Conservation (phyloP, 2,888 invertebrate genomes). For the Phaedon cochleariae region DNA sequence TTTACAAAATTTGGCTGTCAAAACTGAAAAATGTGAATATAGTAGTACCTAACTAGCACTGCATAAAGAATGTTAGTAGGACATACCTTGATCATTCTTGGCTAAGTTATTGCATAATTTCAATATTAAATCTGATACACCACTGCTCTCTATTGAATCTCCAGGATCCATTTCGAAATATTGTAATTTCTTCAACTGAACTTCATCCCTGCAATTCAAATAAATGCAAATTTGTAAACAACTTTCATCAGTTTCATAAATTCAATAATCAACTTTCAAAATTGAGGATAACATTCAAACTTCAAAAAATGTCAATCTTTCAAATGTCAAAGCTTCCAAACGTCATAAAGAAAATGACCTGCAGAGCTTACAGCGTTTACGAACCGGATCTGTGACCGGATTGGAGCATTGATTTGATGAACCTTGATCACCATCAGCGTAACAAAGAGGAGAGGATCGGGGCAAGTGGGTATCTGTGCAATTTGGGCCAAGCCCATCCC, state of each 20-base stretch:
- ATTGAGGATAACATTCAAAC: no score
- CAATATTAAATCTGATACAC: constrained; percentile 48
- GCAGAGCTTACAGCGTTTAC: no score
- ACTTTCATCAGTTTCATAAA: neutral
- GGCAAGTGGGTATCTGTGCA: no score
- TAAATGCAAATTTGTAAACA: neutral
- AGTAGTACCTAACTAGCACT: constrained; percentile 5
- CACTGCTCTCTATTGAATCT: constrained; percentile 34
- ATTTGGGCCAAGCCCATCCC: no score
- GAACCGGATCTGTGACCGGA: no score
- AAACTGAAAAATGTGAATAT: constrained; percentile 44
- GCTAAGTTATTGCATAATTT: constrained; percentile 57
- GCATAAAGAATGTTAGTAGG: neutral
- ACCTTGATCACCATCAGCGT: no score
- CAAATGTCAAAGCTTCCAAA: no score
- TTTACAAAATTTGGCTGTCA: constrained; percentile 46
- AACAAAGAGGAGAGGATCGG: no score
- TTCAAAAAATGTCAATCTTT: no score
- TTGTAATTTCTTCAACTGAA: neutral
- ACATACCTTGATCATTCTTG: constrained; percentile 51
- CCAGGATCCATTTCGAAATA: constrained; percentile 37
- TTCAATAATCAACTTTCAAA: neutral
- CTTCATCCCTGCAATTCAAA: neutral
- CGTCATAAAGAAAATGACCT: no score
- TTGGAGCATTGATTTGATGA: no score